Evolutionary conservation across 2,888 invertebrate genomes (phyloP).

Genomic region (Hirtodrosophila histrioides): DNA sequence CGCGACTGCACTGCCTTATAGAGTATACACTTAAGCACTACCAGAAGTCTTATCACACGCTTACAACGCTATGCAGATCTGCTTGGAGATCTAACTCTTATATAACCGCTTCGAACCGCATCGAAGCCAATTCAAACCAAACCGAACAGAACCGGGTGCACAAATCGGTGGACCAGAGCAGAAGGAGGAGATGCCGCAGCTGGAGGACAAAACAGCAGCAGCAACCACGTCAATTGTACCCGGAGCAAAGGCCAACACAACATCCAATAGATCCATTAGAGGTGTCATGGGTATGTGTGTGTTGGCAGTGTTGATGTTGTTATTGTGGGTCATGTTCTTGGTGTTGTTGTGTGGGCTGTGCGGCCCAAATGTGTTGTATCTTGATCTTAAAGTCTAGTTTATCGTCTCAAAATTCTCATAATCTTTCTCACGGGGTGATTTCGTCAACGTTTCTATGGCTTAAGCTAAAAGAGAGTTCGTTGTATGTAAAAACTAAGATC

Average conservation of each 20-base stretch:
- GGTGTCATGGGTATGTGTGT: constrained; percentile 40
- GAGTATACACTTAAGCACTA: constrained; percentile 64
- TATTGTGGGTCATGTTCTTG: constrained; percentile 39
- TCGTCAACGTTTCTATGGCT: constrained; percentile 66
- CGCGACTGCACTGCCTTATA: constrained; percentile 31
- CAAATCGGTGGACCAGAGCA: constrained; percentile 76
- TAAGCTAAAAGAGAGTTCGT: constrained; percentile 55
- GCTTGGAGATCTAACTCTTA: constrained; percentile 11
- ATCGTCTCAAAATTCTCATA: constrained; percentile 54
- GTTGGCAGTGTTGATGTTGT: constrained; percentile 30
- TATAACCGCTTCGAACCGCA: constrained; percentile 8
- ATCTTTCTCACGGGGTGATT: constrained; percentile 49
- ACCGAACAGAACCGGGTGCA: constrained; percentile 68
- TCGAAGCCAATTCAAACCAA: constrained; percentile 8
- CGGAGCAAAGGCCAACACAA: constrained; percentile 51
- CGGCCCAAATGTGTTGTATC: constrained; percentile 67
- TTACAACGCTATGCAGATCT: constrained; percentile 53
- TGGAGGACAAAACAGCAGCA: constrained; percentile 78
- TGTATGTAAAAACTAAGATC: constrained; percentile 62
- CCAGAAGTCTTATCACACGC: constrained; percentile 78
- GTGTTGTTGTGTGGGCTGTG: constrained; percentile 34
- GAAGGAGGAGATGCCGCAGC: constrained; percentile 75
- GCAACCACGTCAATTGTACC: constrained; percentile 69
- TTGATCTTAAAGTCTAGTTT: constrained; percentile 55
- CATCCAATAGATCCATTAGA: constrained; percentile 47